These are phyloP conservation scores for Selenia dentaria DNA, from an alignment of 2,888 invertebrate species.

Conservation along the genomic window DNA sequence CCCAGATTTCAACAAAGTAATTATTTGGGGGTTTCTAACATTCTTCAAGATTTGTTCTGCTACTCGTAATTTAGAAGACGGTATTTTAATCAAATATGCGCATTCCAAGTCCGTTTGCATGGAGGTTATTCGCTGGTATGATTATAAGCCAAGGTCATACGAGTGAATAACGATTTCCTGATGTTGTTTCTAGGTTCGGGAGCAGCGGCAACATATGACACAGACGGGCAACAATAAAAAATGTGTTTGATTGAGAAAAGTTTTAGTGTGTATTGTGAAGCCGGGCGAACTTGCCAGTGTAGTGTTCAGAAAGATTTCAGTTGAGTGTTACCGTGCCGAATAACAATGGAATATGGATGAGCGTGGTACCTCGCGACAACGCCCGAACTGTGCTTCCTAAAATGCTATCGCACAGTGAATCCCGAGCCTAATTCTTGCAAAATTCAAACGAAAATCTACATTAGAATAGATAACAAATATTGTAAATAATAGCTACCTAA, in stretches of 20 bases:
- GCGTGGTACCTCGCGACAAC: constrained; percentile 42
- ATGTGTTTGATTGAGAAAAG: constrained; percentile 76
- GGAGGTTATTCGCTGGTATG: constrained; percentile 55
- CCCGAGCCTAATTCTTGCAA: constrained; percentile 29
- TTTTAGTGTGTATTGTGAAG: constrained; percentile 57
- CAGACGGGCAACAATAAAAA: constrained; percentile 65
- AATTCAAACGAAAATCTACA: constrained; percentile 34
- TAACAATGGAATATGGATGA: constrained; percentile 84
- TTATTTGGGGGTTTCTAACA: constrained; percentile 2
- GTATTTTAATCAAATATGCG: constrained; percentile 43
- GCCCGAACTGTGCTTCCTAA: constrained; percentile 74
- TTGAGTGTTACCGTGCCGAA: constrained; percentile 67
- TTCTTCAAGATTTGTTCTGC: not conserved
- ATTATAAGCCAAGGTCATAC: constrained; percentile 41
- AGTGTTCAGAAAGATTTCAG: constrained; percentile 61
- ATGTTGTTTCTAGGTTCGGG: constrained; percentile 64
- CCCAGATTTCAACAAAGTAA: constrained; percentile 9
- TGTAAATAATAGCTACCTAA: constrained; percentile 55
- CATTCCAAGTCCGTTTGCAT: constrained; percentile 59
- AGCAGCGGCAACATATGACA: constrained; percentile 57
- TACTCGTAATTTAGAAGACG: not conserved
- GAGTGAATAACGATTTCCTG: constrained; percentile 49
- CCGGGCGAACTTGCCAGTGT: constrained; percentile 73
- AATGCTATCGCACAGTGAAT: constrained; percentile 65
- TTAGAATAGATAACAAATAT: constrained; percentile 39